Evolutionary conservation across 1,140 invertebrate genomes (phyloP), one percentile per base, ranked within the genome.

Genomic region (Cataglyphis hispanica): DNA sequence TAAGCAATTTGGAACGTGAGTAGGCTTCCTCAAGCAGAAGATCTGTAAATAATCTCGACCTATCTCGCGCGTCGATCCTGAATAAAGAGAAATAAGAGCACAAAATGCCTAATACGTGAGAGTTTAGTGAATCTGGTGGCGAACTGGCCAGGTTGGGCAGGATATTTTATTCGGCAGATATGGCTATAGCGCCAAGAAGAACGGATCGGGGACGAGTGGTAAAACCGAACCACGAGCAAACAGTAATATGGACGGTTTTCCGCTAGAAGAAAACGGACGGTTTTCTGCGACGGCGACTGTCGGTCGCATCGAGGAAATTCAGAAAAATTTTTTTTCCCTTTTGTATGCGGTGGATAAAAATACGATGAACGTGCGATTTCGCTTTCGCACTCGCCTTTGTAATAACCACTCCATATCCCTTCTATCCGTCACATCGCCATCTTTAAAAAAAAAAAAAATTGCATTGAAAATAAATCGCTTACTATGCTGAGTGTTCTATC

Each of bases 231-330:
- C 83, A 72, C 83, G 77, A 80, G 89, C 85, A 91, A 91, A 91
- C 74, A 91, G 87, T 90, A 90, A 92, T 90, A 91, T 91, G 80
- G 60, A 37, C 70, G 87, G 43, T 74, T 86, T 72, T 64, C 50
- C 78, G 66, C 31, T 40, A 56, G 27, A 58, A 19, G 43, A 81
- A 61, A 83, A 84, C 40, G 64, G 80, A 84, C 80, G 43, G 53
- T 31, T 31, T 31, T 31, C 31, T 31, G 58, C n/a, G 25, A 43
- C 69, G 63, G n/a, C 19, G 56, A 31, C 31, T 3, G 31, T 31
- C 31, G 2, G 19, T 19, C 63, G 46, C 50, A 77, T 63, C 31
- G 53, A 61, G 34, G 27, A 85, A 87, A 85, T 85, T 72, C 83
- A 85, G 63, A 85, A 87, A 87, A 85, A 87, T 85, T 56, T 72